Evolutionary conservation across 1,140 invertebrate genomes (phyloP).

Genomic region (Drosophila pruinosa): DNA sequence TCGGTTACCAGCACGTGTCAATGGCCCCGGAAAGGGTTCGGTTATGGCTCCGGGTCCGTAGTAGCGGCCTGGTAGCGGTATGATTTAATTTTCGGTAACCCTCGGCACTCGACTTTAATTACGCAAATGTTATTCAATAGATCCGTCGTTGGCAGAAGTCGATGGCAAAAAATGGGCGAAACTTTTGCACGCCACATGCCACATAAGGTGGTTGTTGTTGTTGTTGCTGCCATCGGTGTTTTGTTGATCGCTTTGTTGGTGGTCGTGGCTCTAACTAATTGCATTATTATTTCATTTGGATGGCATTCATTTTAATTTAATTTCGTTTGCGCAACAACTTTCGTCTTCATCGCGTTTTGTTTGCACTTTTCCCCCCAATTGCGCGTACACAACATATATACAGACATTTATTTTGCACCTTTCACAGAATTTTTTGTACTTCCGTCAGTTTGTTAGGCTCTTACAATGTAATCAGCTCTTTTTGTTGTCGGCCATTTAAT

Average conservation of each 20-base stretch:
- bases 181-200: slow-evolving; percentile 30
- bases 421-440: slow-evolving; percentile 69
- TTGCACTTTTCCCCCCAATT: slow-evolving; percentile 36
- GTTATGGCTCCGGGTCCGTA: neutral
- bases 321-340: slow-evolving; percentile 78
- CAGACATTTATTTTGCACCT: slow-evolving; percentile 78
- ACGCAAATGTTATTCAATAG: slow-evolving; percentile 78
- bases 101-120: slow-evolving; percentile 63
- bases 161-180: slow-evolving; percentile 52
- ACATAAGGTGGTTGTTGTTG: neutral
- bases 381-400: slow-evolving; percentile 22
- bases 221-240: neutral
- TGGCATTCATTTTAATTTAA: slow-evolving; percentile 69
- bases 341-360: slow-evolving; percentile 73
- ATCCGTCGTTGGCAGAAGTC: slow-evolving; percentile 17
- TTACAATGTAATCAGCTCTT: slow-evolving; percentile 54
- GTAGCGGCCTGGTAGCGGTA: slow-evolving; percentile 9
- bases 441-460: slow-evolving; percentile 47
- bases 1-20: slow-evolving; percentile 68
- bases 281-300: slow-evolving; percentile 76
- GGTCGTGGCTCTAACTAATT: slow-evolving; percentile 57
- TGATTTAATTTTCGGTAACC: slow-evolving; percentile 66
- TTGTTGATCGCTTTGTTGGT: slow-evolving; percentile 16
- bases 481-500: slow-evolving; percentile 64
- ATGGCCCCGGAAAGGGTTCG: slow-evolving; percentile 50